A percentile compares a stretch with the other conserved stretches of the same genome.
These are phyloP conservation scores for Echeneis naucrates DNA, from an alignment of 2,797 vertebrate species.

Conservation along the genomic window DNA sequence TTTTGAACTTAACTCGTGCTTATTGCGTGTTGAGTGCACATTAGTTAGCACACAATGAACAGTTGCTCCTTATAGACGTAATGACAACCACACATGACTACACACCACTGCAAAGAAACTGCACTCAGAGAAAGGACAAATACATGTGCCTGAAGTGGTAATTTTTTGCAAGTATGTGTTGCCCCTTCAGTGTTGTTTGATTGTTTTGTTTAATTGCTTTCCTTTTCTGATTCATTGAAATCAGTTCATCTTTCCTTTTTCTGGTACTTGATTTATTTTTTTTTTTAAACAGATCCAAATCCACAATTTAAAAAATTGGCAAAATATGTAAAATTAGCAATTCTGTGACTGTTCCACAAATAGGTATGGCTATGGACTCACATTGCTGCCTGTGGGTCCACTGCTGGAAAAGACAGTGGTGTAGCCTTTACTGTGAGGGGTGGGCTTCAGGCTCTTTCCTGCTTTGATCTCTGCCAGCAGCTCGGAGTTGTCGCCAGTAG, in stretches of 20 bases:
- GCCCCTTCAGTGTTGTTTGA: not conserved
- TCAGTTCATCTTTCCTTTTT: not conserved
- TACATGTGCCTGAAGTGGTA: too few relatives aligned
- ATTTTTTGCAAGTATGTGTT: too few relatives aligned
- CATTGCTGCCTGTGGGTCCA: constrained; percentile 83
- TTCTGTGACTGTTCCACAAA: constrained; percentile 6
- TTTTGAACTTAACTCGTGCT: constrained; percentile 3
- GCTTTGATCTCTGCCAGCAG: constrained; percentile 99
- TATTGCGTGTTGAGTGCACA: constrained; percentile 17
- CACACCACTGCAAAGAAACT: too few relatives aligned
- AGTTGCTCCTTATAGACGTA: not conserved
- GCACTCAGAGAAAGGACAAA: too few relatives aligned
- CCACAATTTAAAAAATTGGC: not conserved
- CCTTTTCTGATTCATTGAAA: not conserved
- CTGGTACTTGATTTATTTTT: not conserved
- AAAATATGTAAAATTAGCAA: not conserved
- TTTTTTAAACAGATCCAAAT: constrained; percentile 9
- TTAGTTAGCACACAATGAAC: too few relatives aligned
- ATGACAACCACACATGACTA: too few relatives aligned
- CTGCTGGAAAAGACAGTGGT: constrained; percentile 93
- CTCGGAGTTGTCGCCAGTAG: constrained; percentile 96
- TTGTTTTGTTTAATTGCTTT: not conserved
- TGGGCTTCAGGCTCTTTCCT: constrained; percentile 96
- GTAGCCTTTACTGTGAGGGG: constrained; percentile 94
- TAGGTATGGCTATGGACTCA: constrained; percentile 63